Percentiles rank a stretch among this genome's conserved stretches.
These are phyloP conservation scores for Pteronotus mesoamericanus DNA, from an alignment of 2,797 vertebrate species.

Conservation along the genomic window DNA sequence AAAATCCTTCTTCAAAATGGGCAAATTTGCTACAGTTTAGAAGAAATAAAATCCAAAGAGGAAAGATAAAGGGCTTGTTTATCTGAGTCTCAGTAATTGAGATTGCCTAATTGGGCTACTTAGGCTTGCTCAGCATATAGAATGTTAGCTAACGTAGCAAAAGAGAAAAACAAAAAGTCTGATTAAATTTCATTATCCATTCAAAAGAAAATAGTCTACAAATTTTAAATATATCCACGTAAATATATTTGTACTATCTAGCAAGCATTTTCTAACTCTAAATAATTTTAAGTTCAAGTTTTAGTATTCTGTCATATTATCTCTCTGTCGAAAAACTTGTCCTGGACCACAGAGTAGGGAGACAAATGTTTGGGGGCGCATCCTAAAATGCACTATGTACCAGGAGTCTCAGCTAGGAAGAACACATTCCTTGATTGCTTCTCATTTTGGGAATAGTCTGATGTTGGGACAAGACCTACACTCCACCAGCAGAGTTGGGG, in stretches of 20 bases:
- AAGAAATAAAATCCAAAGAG: neutral
- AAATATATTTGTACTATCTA: neutral
- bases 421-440: neutral
- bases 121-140: neutral
- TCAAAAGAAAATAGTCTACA: neutral
- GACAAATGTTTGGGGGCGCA: neutral
- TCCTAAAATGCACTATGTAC: rapidly evolving
- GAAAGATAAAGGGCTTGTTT: neutral
- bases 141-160: neutral
- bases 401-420: neutral
- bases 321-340: neutral
- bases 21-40: neutral
- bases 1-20: neutral
- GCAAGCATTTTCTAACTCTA: neutral
- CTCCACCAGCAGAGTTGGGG: neutral
- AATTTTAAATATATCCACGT: neutral
- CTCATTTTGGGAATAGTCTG: neutral
- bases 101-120: neutral
- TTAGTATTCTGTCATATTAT: neutral
- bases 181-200: neutral
- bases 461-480: neutral
- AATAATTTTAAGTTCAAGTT: neutral
- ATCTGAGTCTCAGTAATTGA: neutral
- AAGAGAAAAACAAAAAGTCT: neutral
- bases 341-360: neutral